A percentile compares a stretch with the other conserved stretches of the same genome.
phyloP scores from a whole-genome alignment of 2,113 vertebrate species.

The Ornithorhynchus anatinus region DNA sequence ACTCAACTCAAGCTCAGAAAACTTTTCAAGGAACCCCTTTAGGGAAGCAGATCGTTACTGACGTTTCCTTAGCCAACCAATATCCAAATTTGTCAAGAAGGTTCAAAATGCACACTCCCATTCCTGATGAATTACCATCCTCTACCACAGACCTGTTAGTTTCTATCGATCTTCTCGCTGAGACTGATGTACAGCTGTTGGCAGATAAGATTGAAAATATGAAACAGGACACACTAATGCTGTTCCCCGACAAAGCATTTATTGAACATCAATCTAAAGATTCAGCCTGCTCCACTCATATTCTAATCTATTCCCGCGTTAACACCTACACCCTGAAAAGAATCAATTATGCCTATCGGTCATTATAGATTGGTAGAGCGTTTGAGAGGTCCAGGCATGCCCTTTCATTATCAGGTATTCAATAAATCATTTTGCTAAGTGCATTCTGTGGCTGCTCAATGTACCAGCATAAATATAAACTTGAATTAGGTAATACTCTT shows the following conservation, averaged over 20 bases:
- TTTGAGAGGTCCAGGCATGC: slow-evolving; percentile 39
- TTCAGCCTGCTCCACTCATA: slow-evolving; percentile 39
- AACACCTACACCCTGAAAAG: slow-evolving; percentile 37
- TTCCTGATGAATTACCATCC: slow-evolving; percentile 34
- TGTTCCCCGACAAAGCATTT: slow-evolving; percentile 29
- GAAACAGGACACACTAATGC: slow-evolving; percentile 18
- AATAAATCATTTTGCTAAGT: slow-evolving; percentile 53
- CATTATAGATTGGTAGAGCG: slow-evolving; percentile 26
- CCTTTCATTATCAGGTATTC: slow-evolving; percentile 54
- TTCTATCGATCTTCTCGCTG: slow-evolving; percentile 16
- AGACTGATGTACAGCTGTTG: slow-evolving; percentile 44
- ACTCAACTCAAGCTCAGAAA: slow-evolving; percentile 1
- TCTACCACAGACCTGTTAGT: slow-evolving; percentile 25
- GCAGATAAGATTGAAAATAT: slow-evolving; percentile 50
- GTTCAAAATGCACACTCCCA: not conserved
- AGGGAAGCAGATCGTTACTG: not conserved
- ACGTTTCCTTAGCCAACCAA: slow-evolving; percentile 28
- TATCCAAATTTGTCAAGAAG: slow-evolving; percentile 19
- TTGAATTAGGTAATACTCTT: slow-evolving; percentile 44
- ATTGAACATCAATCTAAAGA: slow-evolving; percentile 46
- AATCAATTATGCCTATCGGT: slow-evolving; percentile 37
- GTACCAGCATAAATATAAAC: slow-evolving; percentile 19
- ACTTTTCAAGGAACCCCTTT: not conserved
- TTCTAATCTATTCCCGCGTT: slow-evolving; percentile 46
- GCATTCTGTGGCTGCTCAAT: not conserved